Conservation (phyloP, 2,888 invertebrate species). For the Oeneis ivallda region DNA sequence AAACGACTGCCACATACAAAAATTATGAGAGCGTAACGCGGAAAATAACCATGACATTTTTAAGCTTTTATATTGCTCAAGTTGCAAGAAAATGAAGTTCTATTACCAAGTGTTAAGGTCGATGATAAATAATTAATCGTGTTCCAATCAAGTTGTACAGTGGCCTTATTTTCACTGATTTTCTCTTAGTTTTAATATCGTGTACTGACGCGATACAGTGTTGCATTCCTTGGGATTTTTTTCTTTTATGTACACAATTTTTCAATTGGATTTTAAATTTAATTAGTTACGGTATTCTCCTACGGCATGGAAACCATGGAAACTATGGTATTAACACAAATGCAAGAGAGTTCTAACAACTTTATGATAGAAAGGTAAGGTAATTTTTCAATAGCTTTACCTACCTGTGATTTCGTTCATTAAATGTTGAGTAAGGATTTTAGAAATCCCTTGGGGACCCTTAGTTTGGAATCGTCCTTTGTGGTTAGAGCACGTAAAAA, state of each 20-base stretch:
- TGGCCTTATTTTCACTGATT: slow-evolving; percentile 38
- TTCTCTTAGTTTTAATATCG: slow-evolving; percentile 27
- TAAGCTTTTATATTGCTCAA: slow-evolving; percentile 17
- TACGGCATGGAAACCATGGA: slow-evolving; percentile 6
- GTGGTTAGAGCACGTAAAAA: no score
- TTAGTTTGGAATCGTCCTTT: no score
- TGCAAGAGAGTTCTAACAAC: neutral
- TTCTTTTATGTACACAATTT: no score
- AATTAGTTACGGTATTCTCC: no score
- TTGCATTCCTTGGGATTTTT: no score
- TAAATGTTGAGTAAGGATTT: no score
- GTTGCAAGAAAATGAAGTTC: slow-evolving; percentile 14
- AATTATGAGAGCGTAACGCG: slow-evolving; percentile 36
- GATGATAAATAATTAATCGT: slow-evolving; percentile 15
- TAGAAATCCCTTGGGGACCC: no score
- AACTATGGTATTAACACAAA: neutral
- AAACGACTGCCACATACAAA: slow-evolving; percentile 18
- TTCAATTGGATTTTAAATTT: neutral
- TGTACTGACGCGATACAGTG: slow-evolving; percentile 1
- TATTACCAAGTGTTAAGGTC: slow-evolving; percentile 16
- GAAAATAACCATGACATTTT: slow-evolving; percentile 30
- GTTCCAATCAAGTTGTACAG: slow-evolving; percentile 33
- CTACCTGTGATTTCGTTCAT: no score
- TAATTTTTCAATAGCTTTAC: no score
- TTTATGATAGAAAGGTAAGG: slow-evolving; percentile 13